phyloP scores from a whole-genome alignment of 1,140 invertebrate species.

The Cylas formicarius region DNA sequence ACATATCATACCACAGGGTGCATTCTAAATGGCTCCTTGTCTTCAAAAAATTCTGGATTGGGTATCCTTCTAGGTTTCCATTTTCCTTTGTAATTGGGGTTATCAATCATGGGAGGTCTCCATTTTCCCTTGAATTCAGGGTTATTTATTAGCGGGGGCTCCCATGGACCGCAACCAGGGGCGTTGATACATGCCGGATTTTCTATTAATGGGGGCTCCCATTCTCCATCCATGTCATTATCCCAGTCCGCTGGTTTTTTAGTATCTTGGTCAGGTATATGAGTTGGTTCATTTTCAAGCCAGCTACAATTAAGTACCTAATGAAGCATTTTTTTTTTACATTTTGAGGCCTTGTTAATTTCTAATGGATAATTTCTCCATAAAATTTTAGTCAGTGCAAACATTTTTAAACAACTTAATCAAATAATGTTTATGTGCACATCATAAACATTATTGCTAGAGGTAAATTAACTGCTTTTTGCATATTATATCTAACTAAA shows the following conservation, averaged over 20 bases:
- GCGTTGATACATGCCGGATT: constrained; percentile 68
- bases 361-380: too few relatives aligned
- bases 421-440: too few relatives aligned
- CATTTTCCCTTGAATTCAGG: constrained; percentile 90
- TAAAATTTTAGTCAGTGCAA: too few relatives aligned
- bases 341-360: too few relatives aligned
- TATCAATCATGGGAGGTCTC: constrained; percentile 82
- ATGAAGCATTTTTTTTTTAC: too few relatives aligned
- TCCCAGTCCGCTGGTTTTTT: constrained; percentile 94
- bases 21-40: constrained; percentile 86
- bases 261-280: constrained; percentile 82
- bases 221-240: constrained; percentile 95
- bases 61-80: constrained; percentile 82
- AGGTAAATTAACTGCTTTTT: too few relatives aligned
- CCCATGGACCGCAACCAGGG: constrained; percentile 89
- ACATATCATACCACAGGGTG: constrained; percentile 67
- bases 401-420: too few relatives aligned
- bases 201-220: constrained; percentile 89
- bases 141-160: constrained; percentile 78
- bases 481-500: too few relatives aligned
- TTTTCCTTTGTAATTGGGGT: constrained; percentile 92
- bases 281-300: constrained; percentile 86
- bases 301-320: too few relatives aligned
- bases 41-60: constrained; percentile 91
- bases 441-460: too few relatives aligned